Conservation (phyloP, 2,113 vertebrate genomes). For the Cromileptes altivelis region DNA sequence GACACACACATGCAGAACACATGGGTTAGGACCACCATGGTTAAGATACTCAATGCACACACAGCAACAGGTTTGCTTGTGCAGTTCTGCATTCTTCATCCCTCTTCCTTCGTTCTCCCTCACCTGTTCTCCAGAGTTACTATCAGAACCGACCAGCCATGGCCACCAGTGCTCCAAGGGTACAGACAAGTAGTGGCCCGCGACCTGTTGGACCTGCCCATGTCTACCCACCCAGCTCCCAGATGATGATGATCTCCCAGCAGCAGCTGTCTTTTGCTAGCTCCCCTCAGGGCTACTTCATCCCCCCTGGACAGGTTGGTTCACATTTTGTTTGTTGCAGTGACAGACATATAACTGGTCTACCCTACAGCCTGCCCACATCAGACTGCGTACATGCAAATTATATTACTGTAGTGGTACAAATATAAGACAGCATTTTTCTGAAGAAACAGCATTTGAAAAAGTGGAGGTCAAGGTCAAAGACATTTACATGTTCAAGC, state of each 20-base stretch:
- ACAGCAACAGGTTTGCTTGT: conserved; percentile 1
- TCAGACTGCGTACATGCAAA: not conserved
- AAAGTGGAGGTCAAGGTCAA: not conserved
- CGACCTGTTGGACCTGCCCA: conserved; percentile 92
- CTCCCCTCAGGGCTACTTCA: conserved; percentile 95
- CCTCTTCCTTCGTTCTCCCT: not conserved
- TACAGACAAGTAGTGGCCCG: conserved; percentile 90
- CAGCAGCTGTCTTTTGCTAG: conserved; percentile 91
- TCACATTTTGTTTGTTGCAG: not conserved
- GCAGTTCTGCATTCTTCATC: conserved; percentile 16
- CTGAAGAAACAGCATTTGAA: not conserved
- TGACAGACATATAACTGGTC: not conserved
- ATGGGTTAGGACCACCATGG: not conserved
- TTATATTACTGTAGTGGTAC: not conserved
- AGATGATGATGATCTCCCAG: conserved; percentile 98
- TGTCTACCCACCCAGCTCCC: conserved; percentile 93
- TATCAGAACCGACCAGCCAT: conserved; percentile 92
- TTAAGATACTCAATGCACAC: not conserved
- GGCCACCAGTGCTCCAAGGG: conserved; percentile 91
- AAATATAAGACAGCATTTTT: not conserved
- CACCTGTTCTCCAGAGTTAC: conserved; percentile 87
- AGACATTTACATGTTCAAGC: not conserved
- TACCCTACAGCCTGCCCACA: not conserved
- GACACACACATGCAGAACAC: not conserved
- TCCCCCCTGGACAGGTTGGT: conserved; percentile 91